Evolutionary conservation across 2,113 vertebrate genomes (phyloP), one percentile per base, ranked within the genome.

Genomic region (Perognathus longimembris): DNA sequence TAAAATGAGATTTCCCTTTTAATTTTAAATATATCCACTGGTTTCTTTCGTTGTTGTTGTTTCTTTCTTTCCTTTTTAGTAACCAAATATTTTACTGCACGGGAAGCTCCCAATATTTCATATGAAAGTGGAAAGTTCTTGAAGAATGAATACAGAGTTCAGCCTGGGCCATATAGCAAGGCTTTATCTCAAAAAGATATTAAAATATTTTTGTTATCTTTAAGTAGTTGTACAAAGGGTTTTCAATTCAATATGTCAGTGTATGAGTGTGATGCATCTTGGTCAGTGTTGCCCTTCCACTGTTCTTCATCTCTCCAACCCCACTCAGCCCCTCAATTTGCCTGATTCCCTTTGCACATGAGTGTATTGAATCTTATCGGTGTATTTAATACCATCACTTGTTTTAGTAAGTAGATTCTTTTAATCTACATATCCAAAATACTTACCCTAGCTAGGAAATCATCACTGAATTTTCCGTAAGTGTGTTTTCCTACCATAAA

Each of bases 331-430:
- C 50, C 50, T 54, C 15, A 4, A 18, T 54, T 54, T 54, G 17
- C 50, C 12, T 54, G 11, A 54, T 54, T 54, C 50, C 50, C 14
- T 54, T 54, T 45, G 0, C 50, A 54, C 50, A 54, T 18, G 50
- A 54, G 50, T 54, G 15, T 15, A 54, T 54, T 54, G 50, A 14
- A 54, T 17, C 14, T 54, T 18, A 12, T 14, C 50, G 17, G 50
- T 54, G 14, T 18, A 54, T 54, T 54, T 54, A 1, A 84, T 76
- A 79, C n/a, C 96, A 81, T 90, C 96, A 95, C 96, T 97, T 97
- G 94, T 96, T 96, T 97, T 89, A 97, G 80, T 97, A 92, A 95
- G 94, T 78, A 24, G 38, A 96, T 97, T 63, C 38, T 97, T 24
- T 61, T 97, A 89, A 92, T 97, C 64, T 97, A 54, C 61, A 50